These are phyloP conservation scores for Loripinus fragilis DNA, from an alignment of 2,888 invertebrate genomes.

Conservation along the genomic window DNA sequence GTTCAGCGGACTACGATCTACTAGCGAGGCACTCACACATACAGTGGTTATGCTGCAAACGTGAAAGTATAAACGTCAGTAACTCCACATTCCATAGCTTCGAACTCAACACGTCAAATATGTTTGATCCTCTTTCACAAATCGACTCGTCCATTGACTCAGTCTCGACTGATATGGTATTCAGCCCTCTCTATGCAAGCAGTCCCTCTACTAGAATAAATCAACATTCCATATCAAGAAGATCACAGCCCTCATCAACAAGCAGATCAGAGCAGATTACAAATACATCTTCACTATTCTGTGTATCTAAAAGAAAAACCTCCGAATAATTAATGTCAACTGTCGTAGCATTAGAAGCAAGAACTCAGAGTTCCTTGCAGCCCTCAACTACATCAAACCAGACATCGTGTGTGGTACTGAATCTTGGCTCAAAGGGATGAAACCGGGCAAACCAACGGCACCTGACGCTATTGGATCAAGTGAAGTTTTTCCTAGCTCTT, in stretches of 20 bases:
- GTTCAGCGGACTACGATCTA: not conserved
- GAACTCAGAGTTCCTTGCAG: too few species aligned
- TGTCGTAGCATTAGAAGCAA: conserved; percentile 38
- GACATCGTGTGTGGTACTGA: conserved; percentile 36
- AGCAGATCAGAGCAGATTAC: conserved; percentile 19
- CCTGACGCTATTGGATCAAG: too few species aligned
- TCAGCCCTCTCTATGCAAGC: too few species aligned
- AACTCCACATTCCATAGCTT: conserved; percentile 5
- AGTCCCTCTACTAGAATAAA: too few species aligned
- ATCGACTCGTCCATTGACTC: conserved; percentile 18
- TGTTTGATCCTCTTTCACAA: conserved; percentile 16
- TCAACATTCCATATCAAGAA: too few species aligned
- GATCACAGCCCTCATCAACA: too few species aligned
- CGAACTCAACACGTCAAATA: too few species aligned
- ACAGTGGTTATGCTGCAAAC: too few species aligned
- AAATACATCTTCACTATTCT: too few species aligned
- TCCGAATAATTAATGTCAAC: conserved; percentile 38
- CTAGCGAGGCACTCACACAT: not conserved
- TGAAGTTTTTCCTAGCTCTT: conserved; percentile 28
- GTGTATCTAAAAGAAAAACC: conserved; percentile 38
- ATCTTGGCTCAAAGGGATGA: conserved; percentile 50
- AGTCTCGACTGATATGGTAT: too few species aligned
- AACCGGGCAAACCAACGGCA: too few species aligned
- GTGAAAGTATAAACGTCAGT: not conserved
- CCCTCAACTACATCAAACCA: too few species aligned